Conservation (phyloP, 2,888 invertebrate genomes). For the Hypomecis punctinalis region DNA sequence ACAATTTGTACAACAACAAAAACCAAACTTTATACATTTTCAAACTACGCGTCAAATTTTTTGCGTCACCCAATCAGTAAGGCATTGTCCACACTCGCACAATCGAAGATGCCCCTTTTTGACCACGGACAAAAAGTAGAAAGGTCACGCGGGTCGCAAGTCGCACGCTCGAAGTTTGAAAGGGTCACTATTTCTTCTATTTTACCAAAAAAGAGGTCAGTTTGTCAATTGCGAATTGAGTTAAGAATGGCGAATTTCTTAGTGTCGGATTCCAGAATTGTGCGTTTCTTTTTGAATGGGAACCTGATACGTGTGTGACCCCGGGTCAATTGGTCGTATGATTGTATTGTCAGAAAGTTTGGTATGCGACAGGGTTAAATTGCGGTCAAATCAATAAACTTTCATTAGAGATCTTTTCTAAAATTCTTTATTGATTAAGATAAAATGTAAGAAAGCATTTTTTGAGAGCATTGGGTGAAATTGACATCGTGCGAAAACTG, state of each 20-base stretch:
- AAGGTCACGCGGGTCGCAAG: conserved; percentile 66
- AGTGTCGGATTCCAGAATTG: conserved; percentile 48
- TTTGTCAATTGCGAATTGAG: conserved; percentile 60
- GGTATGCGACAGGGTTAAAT: conserved; percentile 25
- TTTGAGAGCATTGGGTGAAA: too few species aligned
- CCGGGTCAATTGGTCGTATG: conserved; percentile 60
- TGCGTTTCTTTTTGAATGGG: conserved; percentile 61
- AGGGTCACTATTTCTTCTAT: conserved; percentile 57
- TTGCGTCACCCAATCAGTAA: conserved; percentile 70
- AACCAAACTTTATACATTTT: conserved; percentile 20
- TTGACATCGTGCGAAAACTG: too few species aligned
- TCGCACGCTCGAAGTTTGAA: conserved; percentile 55
- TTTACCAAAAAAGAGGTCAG: conserved; percentile 66
- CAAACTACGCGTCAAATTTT: conserved; percentile 46
- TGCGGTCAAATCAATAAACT: conserved; percentile 30
- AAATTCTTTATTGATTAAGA: neutral
- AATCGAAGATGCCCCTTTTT: conserved; percentile 67
- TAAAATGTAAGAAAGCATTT: neutral
- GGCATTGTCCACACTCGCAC: conserved; percentile 68
- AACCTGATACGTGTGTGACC: conserved; percentile 77
- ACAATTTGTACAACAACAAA: conserved; percentile 18
- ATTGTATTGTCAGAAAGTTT: conserved; percentile 34
- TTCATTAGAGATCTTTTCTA: conserved; percentile 19
- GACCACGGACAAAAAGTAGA: conserved; percentile 66
- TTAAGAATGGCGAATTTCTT: conserved; percentile 59